A percentile compares a stretch with the other conserved stretches of the same genome.
These are phyloP conservation scores for Camelus bactrianus DNA, from an alignment of 2,113 vertebrate genomes.

Conservation along the genomic window DNA sequence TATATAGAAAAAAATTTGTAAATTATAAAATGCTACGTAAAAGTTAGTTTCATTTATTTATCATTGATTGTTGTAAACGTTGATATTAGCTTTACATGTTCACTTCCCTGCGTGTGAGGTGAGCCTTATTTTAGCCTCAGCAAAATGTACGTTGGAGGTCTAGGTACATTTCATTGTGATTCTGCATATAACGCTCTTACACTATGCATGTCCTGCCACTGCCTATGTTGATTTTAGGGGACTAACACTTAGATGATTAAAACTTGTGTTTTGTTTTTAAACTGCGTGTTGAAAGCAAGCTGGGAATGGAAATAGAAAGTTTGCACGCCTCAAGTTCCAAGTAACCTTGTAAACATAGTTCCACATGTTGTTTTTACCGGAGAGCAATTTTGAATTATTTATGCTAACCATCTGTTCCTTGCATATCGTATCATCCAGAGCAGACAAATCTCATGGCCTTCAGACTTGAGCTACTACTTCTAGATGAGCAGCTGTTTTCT, in stretches of 20 bases:
- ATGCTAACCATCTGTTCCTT: conserved; percentile 83
- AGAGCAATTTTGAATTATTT: conserved; percentile 82
- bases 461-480: conserved; percentile 76
- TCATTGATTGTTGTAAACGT: not conserved
- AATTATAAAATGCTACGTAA: not conserved
- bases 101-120: not conserved
- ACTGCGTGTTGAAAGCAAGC: not conserved
- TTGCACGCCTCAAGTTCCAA: conserved; percentile 45
- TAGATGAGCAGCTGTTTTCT: conserved; percentile 84
- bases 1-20: not conserved
- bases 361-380: conserved; percentile 58
- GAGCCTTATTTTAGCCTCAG: not conserved
- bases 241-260: not conserved
- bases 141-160: not conserved
- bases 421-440: conserved; percentile 72
- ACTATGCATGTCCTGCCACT: not conserved
- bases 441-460: conserved; percentile 78
- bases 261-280: not conserved
- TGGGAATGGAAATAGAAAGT: not conserved
- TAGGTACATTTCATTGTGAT: not conserved
- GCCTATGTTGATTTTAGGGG: not conserved
- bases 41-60: not conserved
- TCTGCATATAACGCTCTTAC: not conserved
- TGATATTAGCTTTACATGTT: not conserved
- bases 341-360: conserved; percentile 73